Percentiles rank a stretch among this genome's conserved stretches.
Conservation (phyloP, 1,140 invertebrate genomes). For the Periplaneta americana region DNA sequence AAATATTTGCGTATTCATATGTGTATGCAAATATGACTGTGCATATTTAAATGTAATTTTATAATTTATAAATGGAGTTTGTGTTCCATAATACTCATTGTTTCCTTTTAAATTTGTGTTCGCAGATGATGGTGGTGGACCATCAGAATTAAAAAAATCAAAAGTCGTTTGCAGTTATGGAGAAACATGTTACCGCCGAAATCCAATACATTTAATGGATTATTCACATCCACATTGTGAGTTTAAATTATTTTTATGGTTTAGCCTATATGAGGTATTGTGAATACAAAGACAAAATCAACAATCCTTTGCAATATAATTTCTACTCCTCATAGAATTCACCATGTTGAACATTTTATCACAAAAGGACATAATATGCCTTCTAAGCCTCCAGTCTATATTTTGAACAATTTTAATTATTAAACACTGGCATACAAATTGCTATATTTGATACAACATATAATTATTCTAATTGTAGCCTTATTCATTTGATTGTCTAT, state of each 20-base stretch:
- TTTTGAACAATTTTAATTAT: too few species aligned
- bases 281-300: background rate
- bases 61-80: too few species aligned
- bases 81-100: too few species aligned
- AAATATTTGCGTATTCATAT: too few species aligned
- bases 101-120: constrained; percentile 18
- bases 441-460: too few species aligned
- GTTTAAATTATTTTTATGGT: constrained; percentile 29
- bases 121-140: constrained; percentile 4
- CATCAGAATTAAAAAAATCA: background rate
- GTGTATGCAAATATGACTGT: too few species aligned
- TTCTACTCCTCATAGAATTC: background rate
- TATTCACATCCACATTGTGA: constrained; percentile 73
- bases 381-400: background rate
- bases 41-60: too few species aligned
- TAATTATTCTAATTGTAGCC: too few species aligned
- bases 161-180: constrained; percentile 54
- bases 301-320: background rate
- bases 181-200: constrained; percentile 71
- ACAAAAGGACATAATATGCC: background rate
- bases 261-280: background rate
- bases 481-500: too few species aligned
- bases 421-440: too few species aligned
- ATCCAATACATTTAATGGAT: constrained; percentile 74
- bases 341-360: too few species aligned